These are phyloP conservation scores for Ellobius talpinus DNA, from an alignment of 2,113 vertebrate genomes.

Conservation along the genomic window DNA sequence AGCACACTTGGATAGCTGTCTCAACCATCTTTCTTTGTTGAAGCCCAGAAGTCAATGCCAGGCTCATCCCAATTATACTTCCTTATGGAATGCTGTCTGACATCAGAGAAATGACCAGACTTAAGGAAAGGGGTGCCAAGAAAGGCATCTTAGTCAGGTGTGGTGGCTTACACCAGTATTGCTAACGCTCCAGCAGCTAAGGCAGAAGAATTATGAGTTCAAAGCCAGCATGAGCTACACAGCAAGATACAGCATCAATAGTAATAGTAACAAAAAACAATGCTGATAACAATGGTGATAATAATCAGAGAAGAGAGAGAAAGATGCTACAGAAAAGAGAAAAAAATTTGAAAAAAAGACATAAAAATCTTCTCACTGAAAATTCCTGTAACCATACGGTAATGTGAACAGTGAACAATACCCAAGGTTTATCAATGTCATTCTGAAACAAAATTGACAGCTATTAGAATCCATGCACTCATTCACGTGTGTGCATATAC, in stretches of 20 bases:
- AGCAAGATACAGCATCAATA: not conserved
- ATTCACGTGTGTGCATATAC: not conserved
- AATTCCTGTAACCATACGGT: not conserved
- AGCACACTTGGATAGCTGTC: not conserved
- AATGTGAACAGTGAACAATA: not conserved
- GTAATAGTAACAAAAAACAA: not conserved
- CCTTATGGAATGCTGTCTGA: not conserved
- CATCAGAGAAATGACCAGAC: slow-evolving; percentile 7
- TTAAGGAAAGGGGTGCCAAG: not conserved
- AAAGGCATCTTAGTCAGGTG: not conserved
- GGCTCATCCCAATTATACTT: not conserved
- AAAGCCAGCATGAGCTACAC: not conserved
- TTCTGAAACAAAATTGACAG: slow-evolving; percentile 24
- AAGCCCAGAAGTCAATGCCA: slow-evolving; percentile 45
- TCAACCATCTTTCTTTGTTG: slow-evolving; percentile 30
- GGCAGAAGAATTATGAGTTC: not conserved
- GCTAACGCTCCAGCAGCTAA: not conserved
- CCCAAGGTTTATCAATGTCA: not conserved
- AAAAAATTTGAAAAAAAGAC: not conserved
- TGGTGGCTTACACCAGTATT: not conserved
- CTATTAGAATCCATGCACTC: not conserved
- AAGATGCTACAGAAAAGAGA: no score
- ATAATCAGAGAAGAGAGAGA: not conserved
- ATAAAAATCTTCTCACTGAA: not conserved
- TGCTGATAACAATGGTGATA: not conserved